Evolutionary conservation across 2,797 vertebrate species (phyloP).

Genomic region (Melanotaenia pygmaea): DNA sequence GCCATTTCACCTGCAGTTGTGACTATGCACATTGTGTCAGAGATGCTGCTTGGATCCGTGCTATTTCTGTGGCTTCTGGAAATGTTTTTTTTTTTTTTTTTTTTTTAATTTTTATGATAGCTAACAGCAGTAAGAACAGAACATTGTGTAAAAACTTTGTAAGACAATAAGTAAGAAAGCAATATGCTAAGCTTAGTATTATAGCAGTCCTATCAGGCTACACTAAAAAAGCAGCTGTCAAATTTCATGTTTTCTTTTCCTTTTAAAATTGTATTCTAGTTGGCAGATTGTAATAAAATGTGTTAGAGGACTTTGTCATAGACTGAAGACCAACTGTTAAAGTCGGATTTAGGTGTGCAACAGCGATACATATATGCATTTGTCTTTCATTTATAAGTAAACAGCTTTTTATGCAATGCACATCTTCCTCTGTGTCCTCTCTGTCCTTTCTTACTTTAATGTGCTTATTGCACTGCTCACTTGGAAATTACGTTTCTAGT

Average conservation of each 20-base stretch:
- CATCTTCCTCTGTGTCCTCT: conserved; percentile 19
- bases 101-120: neutral
- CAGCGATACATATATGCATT: neutral
- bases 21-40: neutral
- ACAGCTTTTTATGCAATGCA: conserved; percentile 2
- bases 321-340: neutral
- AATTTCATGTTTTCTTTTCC: neutral
- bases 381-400: neutral
- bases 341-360: neutral
- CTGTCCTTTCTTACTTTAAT: conserved; percentile 39
- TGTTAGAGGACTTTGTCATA: neutral
- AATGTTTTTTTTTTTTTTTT: neutral
- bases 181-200: neutral
- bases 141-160: neutral
- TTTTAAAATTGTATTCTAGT: neutral
- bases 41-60: neutral
- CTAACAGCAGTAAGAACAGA: neutral
- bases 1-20: neutral
- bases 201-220: neutral
- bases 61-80: neutral
- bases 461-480: conserved; percentile 30
- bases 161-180: neutral
- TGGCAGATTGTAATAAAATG: neutral
- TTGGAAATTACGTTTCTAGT: conserved; percentile 52
- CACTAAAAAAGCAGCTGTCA: neutral